A percentile compares a stretch with the other conserved stretches of the same genome.
Conservation (phyloP, 2,113 vertebrate species). For the Tetraodon nigroviridis region DNA sequence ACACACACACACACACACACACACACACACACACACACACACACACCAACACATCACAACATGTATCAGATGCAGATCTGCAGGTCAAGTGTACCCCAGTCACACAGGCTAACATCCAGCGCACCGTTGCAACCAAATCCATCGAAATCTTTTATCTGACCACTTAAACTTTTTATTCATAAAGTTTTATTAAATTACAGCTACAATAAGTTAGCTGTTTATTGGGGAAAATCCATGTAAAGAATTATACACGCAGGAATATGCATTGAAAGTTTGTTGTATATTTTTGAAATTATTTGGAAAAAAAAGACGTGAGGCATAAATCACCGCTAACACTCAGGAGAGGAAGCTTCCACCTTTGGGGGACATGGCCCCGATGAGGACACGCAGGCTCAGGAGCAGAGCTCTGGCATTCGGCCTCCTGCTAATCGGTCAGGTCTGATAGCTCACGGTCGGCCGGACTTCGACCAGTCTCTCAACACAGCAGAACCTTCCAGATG, state of each 20-base stretch:
- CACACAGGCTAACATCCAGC: constrained; percentile 40
- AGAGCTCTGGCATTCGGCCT: constrained; percentile 66
- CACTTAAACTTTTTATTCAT: constrained; percentile 14
- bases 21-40: constrained; percentile 17
- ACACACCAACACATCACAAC: constrained; percentile 3
- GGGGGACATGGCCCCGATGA: too few relatives aligned
- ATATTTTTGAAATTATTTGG: too few relatives aligned
- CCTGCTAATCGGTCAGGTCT: constrained; percentile 81
- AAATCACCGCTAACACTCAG: not conserved
- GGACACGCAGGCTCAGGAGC: constrained; percentile 38
- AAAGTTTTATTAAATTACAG: not conserved
- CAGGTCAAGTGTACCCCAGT: constrained; percentile 53
- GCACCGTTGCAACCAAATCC: constrained; percentile 26
- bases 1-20: constrained; percentile 28
- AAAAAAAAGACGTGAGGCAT: constrained; percentile 2
- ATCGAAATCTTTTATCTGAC: constrained; percentile 18
- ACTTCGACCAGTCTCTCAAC: constrained; percentile 61
- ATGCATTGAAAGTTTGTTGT: too few relatives aligned
- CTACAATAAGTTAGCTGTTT: too few relatives aligned
- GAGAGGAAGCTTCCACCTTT: constrained; percentile 22
- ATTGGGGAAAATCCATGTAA: too few relatives aligned
- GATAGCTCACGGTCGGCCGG: constrained; percentile 74
- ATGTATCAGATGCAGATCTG: constrained; percentile 60
- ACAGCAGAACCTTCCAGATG: constrained; percentile 72
- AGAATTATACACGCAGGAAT: too few relatives aligned